Evolutionary conservation across 2,113 vertebrate genomes (phyloP).

Genomic region (Hippopotamus amphibius): DNA sequence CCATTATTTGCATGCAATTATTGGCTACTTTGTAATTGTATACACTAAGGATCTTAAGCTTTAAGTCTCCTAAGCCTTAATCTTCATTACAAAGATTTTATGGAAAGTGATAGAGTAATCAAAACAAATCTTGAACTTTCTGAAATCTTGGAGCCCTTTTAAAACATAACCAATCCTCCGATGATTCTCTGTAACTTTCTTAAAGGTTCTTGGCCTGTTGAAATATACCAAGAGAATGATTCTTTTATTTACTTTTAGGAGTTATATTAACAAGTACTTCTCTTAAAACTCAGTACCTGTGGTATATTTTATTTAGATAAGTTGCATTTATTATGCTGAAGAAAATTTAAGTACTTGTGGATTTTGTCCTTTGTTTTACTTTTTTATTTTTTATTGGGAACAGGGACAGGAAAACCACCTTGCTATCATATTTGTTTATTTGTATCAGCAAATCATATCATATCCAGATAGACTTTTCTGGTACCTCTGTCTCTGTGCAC

Average conservation of each 20-base stretch:
- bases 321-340: not conserved
- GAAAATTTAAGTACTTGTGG: not conserved
- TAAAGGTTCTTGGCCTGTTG: not conserved
- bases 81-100: not conserved
- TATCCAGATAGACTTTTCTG: not conserved
- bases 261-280: not conserved
- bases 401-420: not conserved
- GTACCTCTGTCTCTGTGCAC: not conserved
- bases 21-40: not conserved
- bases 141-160: constrained; percentile 16
- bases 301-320: not conserved
- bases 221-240: not conserved
- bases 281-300: not conserved
- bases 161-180: not conserved
- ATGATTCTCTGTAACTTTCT: not conserved
- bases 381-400: not conserved
- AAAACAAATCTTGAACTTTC: constrained; percentile 6
- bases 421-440: not conserved
- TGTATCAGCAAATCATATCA: not conserved
- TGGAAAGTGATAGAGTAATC: not conserved
- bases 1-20: not conserved
- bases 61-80: not conserved
- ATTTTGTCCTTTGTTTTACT: not conserved
- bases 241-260: not conserved
- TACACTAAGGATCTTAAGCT: not conserved